Base-by-base conservation (phyloP, 2,888 invertebrate species). In the Thymelicus sylvestris region DNA sequence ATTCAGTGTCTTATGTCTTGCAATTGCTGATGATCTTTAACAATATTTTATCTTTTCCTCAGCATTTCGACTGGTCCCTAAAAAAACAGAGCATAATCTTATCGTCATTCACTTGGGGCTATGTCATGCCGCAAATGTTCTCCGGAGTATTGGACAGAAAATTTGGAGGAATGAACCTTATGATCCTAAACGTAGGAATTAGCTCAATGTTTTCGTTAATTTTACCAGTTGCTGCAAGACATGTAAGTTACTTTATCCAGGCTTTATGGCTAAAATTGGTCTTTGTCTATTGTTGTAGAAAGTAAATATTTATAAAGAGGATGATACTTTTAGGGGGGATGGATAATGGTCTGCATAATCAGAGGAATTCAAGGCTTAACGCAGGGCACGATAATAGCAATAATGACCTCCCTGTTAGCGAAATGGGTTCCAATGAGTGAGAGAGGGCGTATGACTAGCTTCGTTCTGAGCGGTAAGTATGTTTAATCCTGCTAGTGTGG, bases 101-200 rank as follows among this genome's bases (percentile, higher is more conserved):
- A 4, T 94, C 95, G 2, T 94, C 95, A 0, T 95, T 95, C 82
- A 95, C 94, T 83, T 95, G 95, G 94, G 95, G 95, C 0, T 97
- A 97, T 84, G 93, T 96, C 0, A 80, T 96, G 12, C 95, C 96
- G 41, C 97, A 97, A 86, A 88, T 96, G n/a, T 95, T 96, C 0
- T 95, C 95, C 0, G 97, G 97, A 0, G 94, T 95, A 76, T 81
- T 97, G 75, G 96, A 97, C 0, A 95, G 95, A 61, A 93, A 91
- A 65, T 95, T 95, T 81, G 97, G 97, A 0, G 96, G 96, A 8
- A 96, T 95, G 82, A 86, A 94, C 41, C 90, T 97, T 7, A 82
- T 95, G 44, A 86, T 93, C 0, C 68, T 80, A 6, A 83, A 85
- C 19, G 76, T 89, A 2, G 77, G 76, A 3, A 76, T 84, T 10